Evolutionary conservation across 2,113 vertebrate species (phyloP).

Genomic region (Lycaon pictus): DNA sequence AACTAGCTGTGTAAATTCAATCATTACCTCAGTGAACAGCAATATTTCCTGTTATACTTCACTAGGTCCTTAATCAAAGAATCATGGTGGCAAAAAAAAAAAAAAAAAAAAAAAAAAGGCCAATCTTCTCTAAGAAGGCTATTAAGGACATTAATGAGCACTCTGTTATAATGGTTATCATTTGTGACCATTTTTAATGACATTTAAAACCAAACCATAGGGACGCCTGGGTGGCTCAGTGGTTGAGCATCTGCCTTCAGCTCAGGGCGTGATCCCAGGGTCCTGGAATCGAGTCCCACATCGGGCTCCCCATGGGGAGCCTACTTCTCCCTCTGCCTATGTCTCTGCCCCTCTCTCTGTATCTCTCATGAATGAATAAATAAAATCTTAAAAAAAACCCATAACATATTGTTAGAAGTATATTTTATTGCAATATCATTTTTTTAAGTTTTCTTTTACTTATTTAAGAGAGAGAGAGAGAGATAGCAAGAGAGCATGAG

Average conservation of each 20-base stretch:
- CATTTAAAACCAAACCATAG: background rate
- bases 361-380: no score
- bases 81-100: background rate
- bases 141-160: constrained; percentile 10
- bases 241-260: no score
- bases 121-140: background rate
- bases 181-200: constrained; percentile 35
- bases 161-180: background rate
- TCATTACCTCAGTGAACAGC: background rate
- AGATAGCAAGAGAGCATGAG: no score
- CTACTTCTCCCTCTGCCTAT: no score
- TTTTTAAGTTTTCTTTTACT: no score
- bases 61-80: constrained; percentile 6
- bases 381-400: no score
- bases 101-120: background rate
- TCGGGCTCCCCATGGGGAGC: no score
- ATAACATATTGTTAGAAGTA: background rate
- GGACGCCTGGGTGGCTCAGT: no score
- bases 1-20: background rate
- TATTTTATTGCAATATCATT: background rate
- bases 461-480: no score
- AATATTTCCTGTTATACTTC: background rate
- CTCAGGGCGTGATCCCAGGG: no score
- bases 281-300: no score
- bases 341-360: no score